phyloP scores from a whole-genome alignment of 2,797 vertebrate species.

The Parotocinclus haroldoi region DNA sequence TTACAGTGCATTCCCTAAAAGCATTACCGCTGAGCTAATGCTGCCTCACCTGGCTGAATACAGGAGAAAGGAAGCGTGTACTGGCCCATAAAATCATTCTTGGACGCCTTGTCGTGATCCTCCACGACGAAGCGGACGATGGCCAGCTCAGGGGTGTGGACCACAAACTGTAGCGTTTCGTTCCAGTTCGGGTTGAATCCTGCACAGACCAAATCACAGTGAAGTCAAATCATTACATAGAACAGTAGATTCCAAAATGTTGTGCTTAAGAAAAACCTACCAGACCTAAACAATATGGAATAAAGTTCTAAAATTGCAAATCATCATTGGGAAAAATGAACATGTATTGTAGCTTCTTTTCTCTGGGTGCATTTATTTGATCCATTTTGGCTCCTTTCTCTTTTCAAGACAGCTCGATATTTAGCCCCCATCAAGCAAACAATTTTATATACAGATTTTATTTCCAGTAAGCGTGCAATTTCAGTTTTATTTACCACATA shows the following conservation, averaged over 20 bases:
- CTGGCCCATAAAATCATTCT: slow-evolving; percentile 86
- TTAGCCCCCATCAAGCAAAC: too few relatives aligned
- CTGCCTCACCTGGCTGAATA: slow-evolving; percentile 73
- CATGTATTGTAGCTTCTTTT: background rate
- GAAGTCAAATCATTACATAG: background rate
- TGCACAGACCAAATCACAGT: slow-evolving; percentile 47
- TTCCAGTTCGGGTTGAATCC: slow-evolving; percentile 93
- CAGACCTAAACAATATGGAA: background rate
- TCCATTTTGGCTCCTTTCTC: too few relatives aligned
- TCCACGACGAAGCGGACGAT: slow-evolving; percentile 85
- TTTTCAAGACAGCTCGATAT: too few relatives aligned
- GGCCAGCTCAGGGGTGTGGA: slow-evolving; percentile 82
- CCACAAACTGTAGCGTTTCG: slow-evolving; percentile 78
- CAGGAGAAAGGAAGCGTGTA: slow-evolving; percentile 80
- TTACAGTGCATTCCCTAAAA: background rate
- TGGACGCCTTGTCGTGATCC: slow-evolving; percentile 78
- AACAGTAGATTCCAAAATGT: too few relatives aligned
- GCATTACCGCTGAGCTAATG: background rate
- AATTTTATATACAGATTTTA: too few relatives aligned
- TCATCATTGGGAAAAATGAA: too few relatives aligned
- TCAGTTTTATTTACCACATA: too few relatives aligned
- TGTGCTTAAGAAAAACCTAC: too few relatives aligned
- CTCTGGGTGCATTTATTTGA: too few relatives aligned
- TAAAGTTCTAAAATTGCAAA: too few relatives aligned
- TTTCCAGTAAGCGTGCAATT: too few relatives aligned